Conservation (phyloP, 2,797 vertebrate species). For the Trachurus trachurus region DNA sequence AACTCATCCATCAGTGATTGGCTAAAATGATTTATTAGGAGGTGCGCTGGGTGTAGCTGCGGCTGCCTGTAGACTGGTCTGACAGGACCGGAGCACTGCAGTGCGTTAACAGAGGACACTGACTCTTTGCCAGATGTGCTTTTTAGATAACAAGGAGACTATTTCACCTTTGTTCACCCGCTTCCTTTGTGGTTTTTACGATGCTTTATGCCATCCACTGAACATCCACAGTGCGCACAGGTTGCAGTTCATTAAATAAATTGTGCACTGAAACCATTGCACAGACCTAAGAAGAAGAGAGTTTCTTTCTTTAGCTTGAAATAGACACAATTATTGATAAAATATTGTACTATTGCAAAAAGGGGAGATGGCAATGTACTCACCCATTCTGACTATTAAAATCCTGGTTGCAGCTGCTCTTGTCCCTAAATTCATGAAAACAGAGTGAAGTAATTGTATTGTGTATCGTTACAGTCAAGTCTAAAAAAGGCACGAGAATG, state of each 20-base stretch:
- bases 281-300: constrained; percentile 16
- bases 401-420: not conserved
- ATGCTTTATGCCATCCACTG: not conserved
- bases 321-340: not conserved
- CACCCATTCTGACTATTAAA: too few relatives aligned
- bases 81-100: constrained; percentile 46
- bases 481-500: too few relatives aligned
- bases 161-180: constrained; percentile 36
- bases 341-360: constrained; percentile 7
- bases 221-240: not conserved
- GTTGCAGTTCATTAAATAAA: constrained; percentile 26
- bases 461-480: not conserved
- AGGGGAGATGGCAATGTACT: not conserved
- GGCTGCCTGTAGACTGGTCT: constrained; percentile 19
- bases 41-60: constrained; percentile 14
- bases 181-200: constrained; percentile 41
- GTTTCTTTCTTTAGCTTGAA: not conserved
- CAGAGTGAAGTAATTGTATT: not conserved
- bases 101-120: constrained; percentile 43
- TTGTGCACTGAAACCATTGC: not conserved
- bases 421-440: not conserved
- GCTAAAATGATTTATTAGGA: constrained; percentile 61
- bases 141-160: constrained; percentile 50
- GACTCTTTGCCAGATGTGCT: constrained; percentile 63
- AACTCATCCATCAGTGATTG: constrained; percentile 64